Evolutionary conservation across 2,888 invertebrate genomes (phyloP).

Genomic region (Watsonalla binaria): DNA sequence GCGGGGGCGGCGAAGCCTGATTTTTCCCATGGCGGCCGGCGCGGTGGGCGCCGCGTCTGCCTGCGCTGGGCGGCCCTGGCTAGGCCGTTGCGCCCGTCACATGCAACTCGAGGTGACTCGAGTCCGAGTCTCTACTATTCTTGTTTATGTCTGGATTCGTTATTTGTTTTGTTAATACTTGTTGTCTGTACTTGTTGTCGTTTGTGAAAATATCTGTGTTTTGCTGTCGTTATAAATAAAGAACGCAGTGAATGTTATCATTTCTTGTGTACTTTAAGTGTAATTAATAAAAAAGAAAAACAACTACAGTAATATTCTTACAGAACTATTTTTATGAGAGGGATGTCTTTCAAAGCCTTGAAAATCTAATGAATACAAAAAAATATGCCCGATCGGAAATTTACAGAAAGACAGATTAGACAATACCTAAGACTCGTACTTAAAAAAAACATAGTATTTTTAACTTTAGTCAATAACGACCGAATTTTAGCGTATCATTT

Average conservation of each 20-base stretch:
- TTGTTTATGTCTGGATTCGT: constrained; percentile 47
- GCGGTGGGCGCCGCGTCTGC: constrained; percentile 62
- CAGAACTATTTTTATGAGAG: too few relatives aligned
- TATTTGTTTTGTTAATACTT: constrained; percentile 31
- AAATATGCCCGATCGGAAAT: too few relatives aligned
- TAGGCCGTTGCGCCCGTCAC: constrained; percentile 75
- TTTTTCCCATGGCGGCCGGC: constrained; percentile 68
- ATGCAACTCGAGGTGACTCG: constrained; percentile 53
- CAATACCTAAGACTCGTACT: too few relatives aligned
- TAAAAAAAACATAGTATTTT: too few relatives aligned
- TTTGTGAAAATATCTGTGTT: background rate
- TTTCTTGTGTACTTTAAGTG: too few relatives aligned
- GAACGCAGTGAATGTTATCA: too few relatives aligned
- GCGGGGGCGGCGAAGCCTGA: constrained; percentile 74
- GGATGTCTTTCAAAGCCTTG: too few relatives aligned
- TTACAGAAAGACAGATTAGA: too few relatives aligned
- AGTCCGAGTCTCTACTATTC: constrained; percentile 42
- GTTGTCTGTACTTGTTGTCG: background rate
- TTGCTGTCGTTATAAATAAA: background rate
- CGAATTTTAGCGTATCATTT: too few relatives aligned
- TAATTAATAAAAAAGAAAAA: too few relatives aligned
- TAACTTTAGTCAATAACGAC: too few relatives aligned
- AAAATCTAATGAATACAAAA: too few relatives aligned
- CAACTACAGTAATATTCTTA: background rate
- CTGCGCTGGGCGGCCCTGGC: constrained; percentile 65